Base-by-base conservation (phyloP, 2,797 vertebrate species). In the Xenopus petersii region DNA sequence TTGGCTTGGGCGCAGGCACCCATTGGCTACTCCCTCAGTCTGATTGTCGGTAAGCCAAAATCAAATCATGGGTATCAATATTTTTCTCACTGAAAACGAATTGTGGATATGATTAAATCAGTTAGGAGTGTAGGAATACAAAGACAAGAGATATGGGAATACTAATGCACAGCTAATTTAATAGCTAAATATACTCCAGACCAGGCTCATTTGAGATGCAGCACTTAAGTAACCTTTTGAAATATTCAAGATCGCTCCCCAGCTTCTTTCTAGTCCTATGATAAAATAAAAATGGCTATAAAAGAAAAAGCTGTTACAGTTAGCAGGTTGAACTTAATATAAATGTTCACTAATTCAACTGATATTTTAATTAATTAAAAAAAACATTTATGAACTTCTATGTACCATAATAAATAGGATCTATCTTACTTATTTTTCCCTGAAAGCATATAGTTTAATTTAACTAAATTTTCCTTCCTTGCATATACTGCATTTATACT, bases 1-100 rank as follows among this genome's bases (percentile, higher is more conserved):
- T 83, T 99, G 74, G 97, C 94, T n/a, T 99, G 96, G 96, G 97
- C 97, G 55, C 97, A 99, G 79, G 97, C 97, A 83, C 97, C 97
- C 2, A 96, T 99, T 61, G 97, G 97, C 85, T 99, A 99, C 62
- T 92, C 97, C 1, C 92, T 98, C 73, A 99, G 97, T 84, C 91
- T 99, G 75, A 84, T 96, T 74, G 83, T 99, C 83, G 97, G 97
- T 99, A 90, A 93, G 94, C 74, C 66, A 79, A 67, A 66, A 54
- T 75, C 47, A 26, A 59, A 67, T 79, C 58, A 66, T 48, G 24
- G 54, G 55, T 51, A 79, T 74, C 15, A 61, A 51, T 77, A 65
- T 76, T 82, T 83, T 62, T 74, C 17, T 70, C 62, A 54, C 21
- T 69, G 26, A 62, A 60, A 12, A 64, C 11, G 4, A 1, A 70